These are phyloP conservation scores for Eulemur albifrons DNA, from an alignment of 2,797 vertebrate species.

Conservation along the genomic window DNA sequence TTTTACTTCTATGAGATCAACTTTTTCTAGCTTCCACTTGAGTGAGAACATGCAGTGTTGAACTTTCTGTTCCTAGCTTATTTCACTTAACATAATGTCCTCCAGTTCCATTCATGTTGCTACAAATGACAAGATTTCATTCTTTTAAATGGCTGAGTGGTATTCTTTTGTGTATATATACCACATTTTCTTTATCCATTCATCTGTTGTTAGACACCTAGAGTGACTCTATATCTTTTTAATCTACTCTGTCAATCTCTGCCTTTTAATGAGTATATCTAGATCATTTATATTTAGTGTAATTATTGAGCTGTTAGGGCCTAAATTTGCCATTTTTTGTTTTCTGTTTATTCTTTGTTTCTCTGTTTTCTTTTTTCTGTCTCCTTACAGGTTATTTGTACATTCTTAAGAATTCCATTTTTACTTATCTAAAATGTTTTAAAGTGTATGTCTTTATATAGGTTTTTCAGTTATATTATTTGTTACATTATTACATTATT, in stretches of 20 bases:
- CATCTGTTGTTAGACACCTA: too few species aligned
- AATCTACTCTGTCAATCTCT: background rate
- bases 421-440: background rate
- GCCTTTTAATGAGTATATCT: background rate
- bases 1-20: too few species aligned
- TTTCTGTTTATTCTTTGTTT: background rate
- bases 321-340: background rate
- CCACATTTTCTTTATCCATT: too few species aligned
- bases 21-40: too few species aligned
- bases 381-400: background rate
- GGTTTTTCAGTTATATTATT: background rate
- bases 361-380: background rate
- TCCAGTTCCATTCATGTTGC: too few species aligned
- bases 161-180: too few species aligned
- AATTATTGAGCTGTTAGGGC: background rate
- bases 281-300: background rate
- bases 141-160: too few species aligned
- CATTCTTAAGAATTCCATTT: conserved; percentile 20
- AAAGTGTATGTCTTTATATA: background rate
- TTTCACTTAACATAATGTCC: too few species aligned
- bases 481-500: background rate
- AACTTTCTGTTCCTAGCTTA: too few species aligned
- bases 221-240: too few species aligned
- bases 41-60: too few species aligned
- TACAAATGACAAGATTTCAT: too few species aligned